Conservation (phyloP, 2,888 invertebrate species). For the Diaperis boleti region DNA sequence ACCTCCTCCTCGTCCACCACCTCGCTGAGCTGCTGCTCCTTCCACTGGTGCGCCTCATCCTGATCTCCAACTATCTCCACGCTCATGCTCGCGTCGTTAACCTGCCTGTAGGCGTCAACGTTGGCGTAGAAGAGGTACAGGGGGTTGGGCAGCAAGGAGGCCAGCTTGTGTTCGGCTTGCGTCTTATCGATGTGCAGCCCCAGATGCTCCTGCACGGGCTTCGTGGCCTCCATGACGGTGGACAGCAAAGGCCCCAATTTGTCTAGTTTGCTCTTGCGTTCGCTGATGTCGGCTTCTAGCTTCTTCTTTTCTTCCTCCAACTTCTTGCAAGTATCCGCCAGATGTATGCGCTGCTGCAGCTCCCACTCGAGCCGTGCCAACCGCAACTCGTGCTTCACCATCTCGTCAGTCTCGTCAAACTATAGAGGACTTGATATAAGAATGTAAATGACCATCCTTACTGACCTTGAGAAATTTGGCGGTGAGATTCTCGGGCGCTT, state of each 20-base stretch:
- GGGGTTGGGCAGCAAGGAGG: slow-evolving; percentile 82
- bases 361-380: slow-evolving; percentile 93
- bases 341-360: slow-evolving; percentile 85
- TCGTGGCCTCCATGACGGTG: slow-evolving; percentile 80
- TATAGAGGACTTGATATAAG: slow-evolving; percentile 45
- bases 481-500: slow-evolving; percentile 75
- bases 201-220: slow-evolving; percentile 90
- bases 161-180: slow-evolving; percentile 81
- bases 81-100: slow-evolving; percentile 69
- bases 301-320: slow-evolving; percentile 82
- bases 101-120: slow-evolving; percentile 84
- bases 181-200: slow-evolving; percentile 84
- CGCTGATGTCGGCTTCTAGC: slow-evolving; percentile 71
- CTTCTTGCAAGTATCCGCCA: slow-evolving; percentile 81
- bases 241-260: slow-evolving; percentile 85
- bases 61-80: slow-evolving; percentile 75
- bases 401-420: slow-evolving; percentile 52
- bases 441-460: slow-evolving; percentile 1
- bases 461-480: slow-evolving; percentile 58
- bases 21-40: slow-evolving; percentile 67
- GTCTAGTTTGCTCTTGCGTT: slow-evolving; percentile 72
- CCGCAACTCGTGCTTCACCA: slow-evolving; percentile 83
- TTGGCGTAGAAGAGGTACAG: slow-evolving; percentile 91
- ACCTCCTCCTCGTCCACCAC: slow-evolving; percentile 72
- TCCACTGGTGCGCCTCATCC: slow-evolving; percentile 75